Base-by-base conservation (phyloP, 1,140 invertebrate species). In the Pseudoatta argentina region DNA sequence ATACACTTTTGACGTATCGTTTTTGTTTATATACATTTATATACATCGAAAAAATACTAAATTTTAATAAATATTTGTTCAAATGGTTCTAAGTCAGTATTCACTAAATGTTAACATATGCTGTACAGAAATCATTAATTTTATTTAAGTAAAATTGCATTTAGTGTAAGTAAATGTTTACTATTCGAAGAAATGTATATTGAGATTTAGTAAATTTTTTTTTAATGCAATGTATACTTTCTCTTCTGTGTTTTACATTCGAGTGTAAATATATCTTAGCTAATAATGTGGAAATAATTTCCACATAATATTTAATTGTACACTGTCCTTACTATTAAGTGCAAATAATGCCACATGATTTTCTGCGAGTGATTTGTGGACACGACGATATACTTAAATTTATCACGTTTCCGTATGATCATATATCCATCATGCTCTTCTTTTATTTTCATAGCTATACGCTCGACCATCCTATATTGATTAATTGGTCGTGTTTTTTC, bases 401-500 rank as follows among this genome's bases (percentile, higher is more conserved):
- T 64, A 44, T 66, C 27, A 7, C 39, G 24, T 12, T 30, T n/a
- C 24, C 12, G 12, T 21, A 59, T 21, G 30, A 24, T 57, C 24
- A 57, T 69, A 18, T 55, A 61, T 82, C 67, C 21, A 51, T 83
- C 55, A 63, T 16, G 18, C n/a, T 75, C 4, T 34, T 61, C 24
- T 75, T 61, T 71, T 55, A 83, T 83, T 61, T 48, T 83, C 30
- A 61, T 24, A 57, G 55, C 18, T 48, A 6, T 0, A n/a, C n/a
- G 72, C 63, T 83, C 87, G 76, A 85, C 39, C 24, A 51, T 59
- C 53, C 77, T 83, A 57, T 34, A 51, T 89, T 53, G 88, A 89
- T 89, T 88, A 89, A 89, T 89, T 87, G 85, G 66, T 61, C 76
- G 72, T 83, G 88, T 89, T 89, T 81, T 89, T 89, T 89, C 88